Conservation (phyloP, 2,888 invertebrate species). For the Monoplex corrugatus region DNA sequence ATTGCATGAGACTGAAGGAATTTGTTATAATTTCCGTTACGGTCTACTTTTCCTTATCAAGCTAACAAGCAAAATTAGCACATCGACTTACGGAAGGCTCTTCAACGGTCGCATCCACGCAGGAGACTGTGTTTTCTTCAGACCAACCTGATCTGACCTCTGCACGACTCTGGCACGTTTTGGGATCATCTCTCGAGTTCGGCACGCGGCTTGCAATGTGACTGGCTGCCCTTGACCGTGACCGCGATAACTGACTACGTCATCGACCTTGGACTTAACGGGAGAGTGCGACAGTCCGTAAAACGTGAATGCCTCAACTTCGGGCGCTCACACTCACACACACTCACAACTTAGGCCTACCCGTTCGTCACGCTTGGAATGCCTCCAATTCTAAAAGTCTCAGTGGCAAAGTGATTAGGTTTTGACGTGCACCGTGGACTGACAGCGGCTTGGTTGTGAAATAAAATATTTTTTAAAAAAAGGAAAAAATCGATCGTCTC, state of each 20-base stretch:
- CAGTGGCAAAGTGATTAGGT: too few species aligned
- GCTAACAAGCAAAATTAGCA: neutral
- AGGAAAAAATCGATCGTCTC: neutral
- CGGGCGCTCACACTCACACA: too few species aligned
- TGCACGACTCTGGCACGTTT: conserved; percentile 44
- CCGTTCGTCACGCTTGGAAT: too few species aligned
- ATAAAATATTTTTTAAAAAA: too few species aligned
- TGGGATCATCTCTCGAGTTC: conserved; percentile 20
- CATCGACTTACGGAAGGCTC: neutral
- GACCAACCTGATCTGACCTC: conserved; percentile 21
- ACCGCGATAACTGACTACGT: conserved; percentile 41
- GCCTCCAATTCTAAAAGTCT: too few species aligned
- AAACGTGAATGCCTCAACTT: too few species aligned
- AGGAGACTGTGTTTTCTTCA: neutral
- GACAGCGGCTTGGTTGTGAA: too few species aligned
- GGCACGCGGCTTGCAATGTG: conserved; percentile 53
- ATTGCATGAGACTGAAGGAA: too few species aligned
- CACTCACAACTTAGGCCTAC: too few species aligned
- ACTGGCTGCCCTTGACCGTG: conserved; percentile 53
- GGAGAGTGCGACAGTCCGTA: neutral
- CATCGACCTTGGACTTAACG: conserved; percentile 47
- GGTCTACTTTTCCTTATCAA: neutral
- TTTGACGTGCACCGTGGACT: too few species aligned
- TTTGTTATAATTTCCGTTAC: too few species aligned
- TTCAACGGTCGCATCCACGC: neutral